Evolutionary conservation across 92 coral and sea anemone species (phyloP).

Genomic region (Zoanthus sansibaricus): DNA sequence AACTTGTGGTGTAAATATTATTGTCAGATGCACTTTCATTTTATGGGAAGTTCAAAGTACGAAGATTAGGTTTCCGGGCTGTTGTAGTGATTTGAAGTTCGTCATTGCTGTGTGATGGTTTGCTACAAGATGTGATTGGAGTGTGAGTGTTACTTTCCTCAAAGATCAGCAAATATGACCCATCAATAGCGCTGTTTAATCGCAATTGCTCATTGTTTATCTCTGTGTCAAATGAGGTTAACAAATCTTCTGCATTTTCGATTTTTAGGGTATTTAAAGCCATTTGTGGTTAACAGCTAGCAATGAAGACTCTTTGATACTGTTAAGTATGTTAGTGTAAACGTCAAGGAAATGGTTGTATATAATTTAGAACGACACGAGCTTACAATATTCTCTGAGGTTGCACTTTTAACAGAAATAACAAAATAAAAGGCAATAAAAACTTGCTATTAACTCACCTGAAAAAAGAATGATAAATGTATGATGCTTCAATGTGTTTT

Average conservation of each 20-base stretch:
- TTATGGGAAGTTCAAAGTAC: slow-evolving; percentile 24
- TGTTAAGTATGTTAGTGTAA: slow-evolving; percentile 20
- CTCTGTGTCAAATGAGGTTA: slow-evolving; percentile 46
- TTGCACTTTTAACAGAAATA: not conserved
- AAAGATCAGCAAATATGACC: slow-evolving; percentile 42
- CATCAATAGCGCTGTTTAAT: slow-evolving; percentile 24
- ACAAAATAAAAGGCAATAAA: not conserved
- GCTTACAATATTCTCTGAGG: not conserved
- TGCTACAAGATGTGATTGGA: slow-evolving; percentile 33
- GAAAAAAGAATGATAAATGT: not conserved
- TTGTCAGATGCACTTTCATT: not conserved
- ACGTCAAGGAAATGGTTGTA: not conserved
- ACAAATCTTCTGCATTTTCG: slow-evolving; percentile 45
- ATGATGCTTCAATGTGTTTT: not conserved
- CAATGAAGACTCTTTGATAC: slow-evolving; percentile 23
- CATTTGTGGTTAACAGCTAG: slow-evolving; percentile 28
- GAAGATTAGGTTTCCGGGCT: slow-evolving; percentile 33
- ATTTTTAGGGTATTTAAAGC: slow-evolving; percentile 25
- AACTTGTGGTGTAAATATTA: not conserved
- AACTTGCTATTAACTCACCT: not conserved
- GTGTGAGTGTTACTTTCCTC: slow-evolving; percentile 30
- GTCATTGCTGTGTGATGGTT: slow-evolving; percentile 17
- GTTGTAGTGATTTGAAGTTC: slow-evolving; percentile 26
- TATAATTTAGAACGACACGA: not conserved
- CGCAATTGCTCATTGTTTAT: slow-evolving; percentile 20